Evolutionary conservation across 2,888 invertebrate genomes (phyloP).

Genomic region (Alloscopus bannaensis): DNA sequence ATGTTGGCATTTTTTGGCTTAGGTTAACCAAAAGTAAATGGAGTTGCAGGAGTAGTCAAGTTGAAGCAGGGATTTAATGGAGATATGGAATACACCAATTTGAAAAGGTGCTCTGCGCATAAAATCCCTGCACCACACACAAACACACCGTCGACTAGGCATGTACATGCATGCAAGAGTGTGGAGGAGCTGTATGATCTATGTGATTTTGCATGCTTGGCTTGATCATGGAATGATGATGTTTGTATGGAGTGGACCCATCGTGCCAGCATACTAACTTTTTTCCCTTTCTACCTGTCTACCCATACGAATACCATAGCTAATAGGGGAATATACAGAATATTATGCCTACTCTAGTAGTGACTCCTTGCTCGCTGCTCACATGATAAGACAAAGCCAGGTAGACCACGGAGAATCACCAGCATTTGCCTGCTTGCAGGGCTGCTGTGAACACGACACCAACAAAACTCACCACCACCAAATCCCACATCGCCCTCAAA

Average conservation of each 20-base stretch:
- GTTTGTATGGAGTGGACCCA: neutral
- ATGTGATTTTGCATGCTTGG: constrained; percentile 11
- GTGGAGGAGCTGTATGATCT: too few relatives aligned
- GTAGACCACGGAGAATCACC: constrained; percentile 38
- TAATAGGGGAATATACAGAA: too few relatives aligned
- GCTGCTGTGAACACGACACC: constrained; percentile 42
- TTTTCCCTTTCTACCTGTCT: neutral
- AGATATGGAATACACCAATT: neutral
- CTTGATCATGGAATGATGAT: constrained; percentile 10
- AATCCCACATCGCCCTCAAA: constrained; percentile 2
- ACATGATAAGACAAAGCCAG: constrained; percentile 52
- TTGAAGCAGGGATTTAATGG: neutral
- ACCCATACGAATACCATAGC: constrained; percentile 5
- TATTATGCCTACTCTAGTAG: too few relatives aligned
- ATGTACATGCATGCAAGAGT: too few relatives aligned
- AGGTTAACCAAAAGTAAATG: too few relatives aligned
- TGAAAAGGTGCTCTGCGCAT: neutral
- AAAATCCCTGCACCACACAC: too few relatives aligned
- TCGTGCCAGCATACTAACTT: neutral
- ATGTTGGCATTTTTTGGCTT: too few relatives aligned
- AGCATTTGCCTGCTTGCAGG: constrained; percentile 60
- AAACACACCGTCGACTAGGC: too few relatives aligned
- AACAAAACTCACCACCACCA: neutral
- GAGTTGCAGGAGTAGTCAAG: too few relatives aligned
- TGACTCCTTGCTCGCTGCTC: neutral